A percentile compares a stretch with the other conserved stretches of the same genome.
phyloP scores from a whole-genome alignment of 2,888 invertebrate species.

The Autographa pulchrina region DNA sequence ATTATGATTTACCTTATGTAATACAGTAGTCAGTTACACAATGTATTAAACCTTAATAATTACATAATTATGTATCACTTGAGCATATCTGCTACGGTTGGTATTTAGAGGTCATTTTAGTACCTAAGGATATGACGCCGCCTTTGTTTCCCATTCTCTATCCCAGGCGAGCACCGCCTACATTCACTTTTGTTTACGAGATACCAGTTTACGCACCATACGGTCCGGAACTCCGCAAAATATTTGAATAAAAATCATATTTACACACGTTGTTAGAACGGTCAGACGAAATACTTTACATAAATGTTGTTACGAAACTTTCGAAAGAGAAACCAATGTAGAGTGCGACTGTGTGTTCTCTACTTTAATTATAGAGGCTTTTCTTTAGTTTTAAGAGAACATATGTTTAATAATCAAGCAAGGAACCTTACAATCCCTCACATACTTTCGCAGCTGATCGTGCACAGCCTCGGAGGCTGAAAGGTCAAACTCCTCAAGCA shows the following conservation, averaged over 20 bases:
- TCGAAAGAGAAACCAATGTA: conserved; percentile 76
- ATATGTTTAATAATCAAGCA: conserved; percentile 50
- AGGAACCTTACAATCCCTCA: conserved; percentile 61
- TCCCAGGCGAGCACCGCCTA: conserved; percentile 71
- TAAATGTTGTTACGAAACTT: conserved; percentile 74
- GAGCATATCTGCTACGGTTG: conserved; percentile 58
- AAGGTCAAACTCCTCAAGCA: conserved; percentile 59
- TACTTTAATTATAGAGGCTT: background rate
- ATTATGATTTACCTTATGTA: conserved; percentile 31
- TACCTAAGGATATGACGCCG: conserved; percentile 67
- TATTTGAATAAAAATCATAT: conserved; percentile 55
- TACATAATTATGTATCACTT: conserved; percentile 50
- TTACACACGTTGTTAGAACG: conserved; percentile 42
- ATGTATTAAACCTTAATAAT: conserved; percentile 44
- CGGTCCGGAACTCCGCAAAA: conserved; percentile 37
- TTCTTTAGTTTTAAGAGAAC: conserved; percentile 1
- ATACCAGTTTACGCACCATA: conserved; percentile 31
- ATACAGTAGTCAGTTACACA: conserved; percentile 35
- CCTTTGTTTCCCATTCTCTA: conserved; percentile 78
- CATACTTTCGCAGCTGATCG: conserved; percentile 84
- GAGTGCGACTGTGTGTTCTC: conserved; percentile 23
- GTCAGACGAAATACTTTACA: conserved; percentile 55
- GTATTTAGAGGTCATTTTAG: conserved; percentile 67
- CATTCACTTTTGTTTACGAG: conserved; percentile 86
- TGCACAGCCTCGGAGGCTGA: conserved; percentile 60